A percentile compares a stretch with the other conserved stretches of the same genome.
phyloP scores from a whole-genome alignment of 2,113 vertebrate genomes.

The Heptranchias perlo region DNA sequence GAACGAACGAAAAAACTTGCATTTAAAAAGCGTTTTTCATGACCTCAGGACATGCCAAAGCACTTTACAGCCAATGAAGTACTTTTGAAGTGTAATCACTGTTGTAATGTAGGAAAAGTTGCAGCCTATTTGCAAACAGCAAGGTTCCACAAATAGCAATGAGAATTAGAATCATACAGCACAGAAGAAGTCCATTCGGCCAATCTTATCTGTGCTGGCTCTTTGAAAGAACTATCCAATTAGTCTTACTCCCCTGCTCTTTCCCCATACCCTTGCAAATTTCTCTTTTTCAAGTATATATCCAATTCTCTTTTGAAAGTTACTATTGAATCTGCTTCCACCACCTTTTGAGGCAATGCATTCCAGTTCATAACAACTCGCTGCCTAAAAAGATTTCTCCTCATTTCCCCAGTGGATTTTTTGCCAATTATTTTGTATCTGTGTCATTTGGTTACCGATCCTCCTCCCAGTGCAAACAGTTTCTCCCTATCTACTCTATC shows the following conservation, averaged over 20 bases:
- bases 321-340: not conserved
- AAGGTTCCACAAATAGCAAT: not conserved
- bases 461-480: not conserved
- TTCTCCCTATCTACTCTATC: not conserved
- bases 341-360: not conserved
- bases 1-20: too few relatives aligned
- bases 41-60: not conserved
- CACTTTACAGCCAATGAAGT: not conserved
- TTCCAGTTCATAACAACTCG: not conserved
- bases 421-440: not conserved
- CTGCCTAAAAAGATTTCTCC: not conserved
- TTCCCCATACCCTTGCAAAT: not conserved
- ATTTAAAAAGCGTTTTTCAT: not conserved
- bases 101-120: not conserved
- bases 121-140: not conserved
- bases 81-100: not conserved
- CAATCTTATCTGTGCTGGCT: not conserved
- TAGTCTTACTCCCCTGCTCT: not conserved
- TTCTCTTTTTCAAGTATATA: not conserved
- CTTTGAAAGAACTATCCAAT: not conserved
- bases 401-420: not conserved
- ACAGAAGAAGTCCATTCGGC: not conserved
- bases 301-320: not conserved
- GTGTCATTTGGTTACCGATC: not conserved
- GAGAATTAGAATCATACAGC: not conserved